Evolutionary conservation across 2,888 invertebrate genomes (phyloP), one percentile per base, ranked within the genome.

Genomic region (Dioctria linearis): DNA sequence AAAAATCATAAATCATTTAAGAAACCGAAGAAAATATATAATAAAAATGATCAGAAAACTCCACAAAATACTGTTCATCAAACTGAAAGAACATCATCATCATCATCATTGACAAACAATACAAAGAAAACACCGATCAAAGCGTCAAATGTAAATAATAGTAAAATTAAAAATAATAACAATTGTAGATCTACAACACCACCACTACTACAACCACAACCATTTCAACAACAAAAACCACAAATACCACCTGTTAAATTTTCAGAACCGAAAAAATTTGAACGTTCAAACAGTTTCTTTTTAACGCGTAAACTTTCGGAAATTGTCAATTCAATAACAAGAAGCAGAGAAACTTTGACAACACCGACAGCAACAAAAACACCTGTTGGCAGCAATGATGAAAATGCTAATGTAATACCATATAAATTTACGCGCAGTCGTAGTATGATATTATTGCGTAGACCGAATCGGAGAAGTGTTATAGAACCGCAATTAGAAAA

Each of bases 401-500:
- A 83, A 6, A 82, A 69, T 46, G 43, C 54, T 8, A 57, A 75
- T 46, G 54, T 25, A 42, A 42, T 71, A 40, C 86, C 86, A 0
- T 88, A 85, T 69, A 86, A 86, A 8, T 88, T 89, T 78, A 87
- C 86, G 3, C 86, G 89, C 2, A 89, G 89, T 83, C 86, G 87
- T 5, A 89, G 88, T 13, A 87, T 89, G 87, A 88, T 88, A 11
- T 82, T 88, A 49, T 84, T 88, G 63, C 84, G 88, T 0, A 85
- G 88, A 2, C 86, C 87, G 0, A 89, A 88, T 82, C 87, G 88
- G 0, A 86, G 88, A 3, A 88, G 87, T 81, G 85, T 88, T 11
- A 86, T 88, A 63, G 88, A 88, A 78, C 87, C 89, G 0, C 87
- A 88, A 81, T 63, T 89, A 66, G 89, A 89, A 80, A 87, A 89